Evolutionary conservation across 2,113 vertebrate species (phyloP), one percentile per base, ranked within the genome.

Genomic region (Rhynchomys soricoides): DNA sequence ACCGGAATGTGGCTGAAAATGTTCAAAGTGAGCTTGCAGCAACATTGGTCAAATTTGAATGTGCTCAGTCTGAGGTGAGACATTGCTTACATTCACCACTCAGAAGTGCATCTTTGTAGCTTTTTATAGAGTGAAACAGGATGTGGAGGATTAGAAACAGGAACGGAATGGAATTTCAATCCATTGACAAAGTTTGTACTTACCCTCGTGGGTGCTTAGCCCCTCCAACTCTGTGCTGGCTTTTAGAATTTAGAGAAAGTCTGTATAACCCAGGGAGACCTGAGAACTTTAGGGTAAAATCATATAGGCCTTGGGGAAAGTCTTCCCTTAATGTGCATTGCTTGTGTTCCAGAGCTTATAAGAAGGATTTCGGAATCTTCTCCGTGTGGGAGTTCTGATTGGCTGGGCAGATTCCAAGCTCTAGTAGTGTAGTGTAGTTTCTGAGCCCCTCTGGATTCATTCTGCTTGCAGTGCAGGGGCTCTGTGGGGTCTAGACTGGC

Each of bases 21-120:
- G 98, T 98, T 62, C 98, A 96, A 37, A 98, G 98, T 96, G 99
- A 99, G 77, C 98, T 99, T 45, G 99, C 99, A 34, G 99, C 98
- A 1, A 98, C 98, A 85, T 96, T 98, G 73, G 98, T 99, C 96
- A 99, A 98, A 97, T 98, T 98, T 75, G 98, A 98, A 79, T 98
- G 78, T 88, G 96, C 98, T 87, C 98, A 99, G 79, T 97, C 98
- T 83, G 98, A 99, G 99, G 99, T 99, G 97, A 97, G 96, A 37
- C 3, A 4, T 3, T 34, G 11, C 19, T 31, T 7, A 37, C 55
- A 9, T 59, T 55, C 10, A 0, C 21, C 5, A 22, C n/a, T 88
- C 70, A 50, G 52, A 89, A 89, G 21, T 1, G 55, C 79, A 10
- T 37, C 37, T n/a, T 68, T n/a, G 34, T 17, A 43, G 78, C 57